Conservation (phyloP, 2,113 vertebrate genomes). For the Podilymbus podiceps region DNA sequence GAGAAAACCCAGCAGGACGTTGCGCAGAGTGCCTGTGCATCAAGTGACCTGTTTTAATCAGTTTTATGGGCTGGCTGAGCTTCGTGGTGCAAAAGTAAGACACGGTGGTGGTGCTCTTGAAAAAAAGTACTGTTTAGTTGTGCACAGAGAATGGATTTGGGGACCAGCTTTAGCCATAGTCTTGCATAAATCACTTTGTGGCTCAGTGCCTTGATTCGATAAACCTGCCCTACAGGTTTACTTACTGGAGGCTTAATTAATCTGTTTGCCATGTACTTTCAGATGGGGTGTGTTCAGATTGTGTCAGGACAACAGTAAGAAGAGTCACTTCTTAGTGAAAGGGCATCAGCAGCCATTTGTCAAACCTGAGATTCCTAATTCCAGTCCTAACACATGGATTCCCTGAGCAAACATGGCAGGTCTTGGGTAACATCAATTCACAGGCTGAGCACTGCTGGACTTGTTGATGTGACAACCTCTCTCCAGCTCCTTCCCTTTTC, state of each 20-base stretch:
- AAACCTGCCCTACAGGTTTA: background rate
- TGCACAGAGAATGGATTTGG: background rate
- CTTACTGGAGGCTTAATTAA: background rate
- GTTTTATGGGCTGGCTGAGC: background rate
- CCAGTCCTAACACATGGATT: background rate
- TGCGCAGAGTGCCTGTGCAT: background rate
- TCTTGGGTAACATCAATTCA: background rate
- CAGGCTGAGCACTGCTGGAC: background rate
- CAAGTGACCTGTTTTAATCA: constrained; percentile 18
- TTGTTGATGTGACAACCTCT: background rate
- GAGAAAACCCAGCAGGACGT: constrained; percentile 6
- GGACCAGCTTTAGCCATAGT: background rate
- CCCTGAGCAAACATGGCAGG: background rate
- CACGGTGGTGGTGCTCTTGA: background rate
- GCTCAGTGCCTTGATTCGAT: background rate
- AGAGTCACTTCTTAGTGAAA: background rate
- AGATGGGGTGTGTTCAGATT: background rate
- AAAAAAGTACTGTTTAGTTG: background rate
- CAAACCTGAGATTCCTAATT: background rate
- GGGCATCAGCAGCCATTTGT: background rate
- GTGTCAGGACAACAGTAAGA: background rate
- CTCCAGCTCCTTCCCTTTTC: background rate
- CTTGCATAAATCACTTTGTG: background rate
- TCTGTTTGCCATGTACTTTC: background rate
- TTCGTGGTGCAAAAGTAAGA: background rate